Base-by-base conservation (phyloP, 2,888 invertebrate species). In the Nephrotoma guestfalica region DNA sequence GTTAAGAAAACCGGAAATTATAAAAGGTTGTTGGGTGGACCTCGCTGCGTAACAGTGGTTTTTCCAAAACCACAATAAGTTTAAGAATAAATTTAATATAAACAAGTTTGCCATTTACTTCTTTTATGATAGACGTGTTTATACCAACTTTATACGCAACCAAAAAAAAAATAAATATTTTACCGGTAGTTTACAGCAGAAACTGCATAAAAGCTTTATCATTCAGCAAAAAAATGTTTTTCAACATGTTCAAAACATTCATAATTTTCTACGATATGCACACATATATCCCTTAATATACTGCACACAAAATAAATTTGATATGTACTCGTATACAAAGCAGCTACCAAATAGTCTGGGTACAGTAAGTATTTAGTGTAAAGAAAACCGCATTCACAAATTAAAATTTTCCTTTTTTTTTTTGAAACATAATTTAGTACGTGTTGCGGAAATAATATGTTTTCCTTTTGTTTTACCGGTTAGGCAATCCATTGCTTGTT, bases 371-470 rank as follows among this genome's bases (percentile, higher is more conserved):
- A 51, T 5, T 15, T n/a, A 51, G 30, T 30, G 30, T 30, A 71
- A 30, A 30, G 71, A 71, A 71, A 71, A 71, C 71, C 71, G 71
- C 71, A 71, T 71, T 71, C 71, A 71, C 71, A 71, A 71, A 71
- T 71, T 71, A 71, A 71, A 71, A 71, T 71, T 71, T 71, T 71
- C 71, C 30, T 30, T 30, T 30, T 30, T 30, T n/a, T 71, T 71
- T 71, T 71, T 30, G 3, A 71, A 71, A 30, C 30, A 71, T 71
- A 71, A 71, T 71, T 71, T 71, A 71, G 84, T 84, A 84, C 84
- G 84, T 84, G 84, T 84, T 84, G 84, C 84, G 84, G 84, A 84
- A 84, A 84, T 84, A 84, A 84, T 84, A 42, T 41, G 41, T 84
- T 84, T 84, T 71, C 71, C 51, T 71, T 71, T 71, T 71, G 71